Evolutionary conservation across 2,888 invertebrate species (phyloP), one percentile per base, ranked within the genome.

Genomic region (Orchesella flavescens): DNA sequence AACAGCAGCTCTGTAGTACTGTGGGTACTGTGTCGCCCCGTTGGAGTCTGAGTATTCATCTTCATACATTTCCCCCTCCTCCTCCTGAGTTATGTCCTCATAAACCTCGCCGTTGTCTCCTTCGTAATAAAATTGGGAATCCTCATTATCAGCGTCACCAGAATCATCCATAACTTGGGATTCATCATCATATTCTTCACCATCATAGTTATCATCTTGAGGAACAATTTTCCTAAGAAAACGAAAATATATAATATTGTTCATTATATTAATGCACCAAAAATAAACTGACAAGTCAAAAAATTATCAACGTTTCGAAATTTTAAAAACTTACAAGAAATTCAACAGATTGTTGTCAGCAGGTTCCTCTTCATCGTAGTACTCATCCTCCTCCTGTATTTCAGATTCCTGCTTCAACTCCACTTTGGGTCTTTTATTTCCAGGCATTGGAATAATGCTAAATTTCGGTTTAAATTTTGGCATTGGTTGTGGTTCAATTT

Each of bases 211-310:
- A 24, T 71, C 34, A 3, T 57, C 72, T 13, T 79, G 63, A 1
- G 10, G 69, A 21, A 79, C 71, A 43, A 71, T 71, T 79, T 79
- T 63, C n/a, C 79, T 79, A 59, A 43, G 23, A 19, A 21, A 68
- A 55, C 46, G 12, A 66, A 55, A 76, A 55, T 34, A 46, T 19
- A 66, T 21, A 75, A 66, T n/a, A n/a, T n/a, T n/a, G 34, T 34
- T 34, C 7, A 34, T 2, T 34, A 34, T 2, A 34, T n/a, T 13
- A 34, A 24, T 65, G 15, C 21, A 21, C n/a, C n/a, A n/a, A n/a
- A n/a, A n/a, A n/a, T n/a, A n/a, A n/a, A n/a, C n/a, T n/a, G n/a
- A n/a, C n/a, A n/a, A n/a, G n/a, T n/a, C n/a, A n/a, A n/a, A n/a
- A n/a, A n/a, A n/a, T n/a, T n/a, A n/a, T n/a, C n/a, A n/a, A n/a